Evolutionary conservation across 2,113 vertebrate species (phyloP), one percentile per base, ranked within the genome.

Genomic region (Antechinus flavipes): DNA sequence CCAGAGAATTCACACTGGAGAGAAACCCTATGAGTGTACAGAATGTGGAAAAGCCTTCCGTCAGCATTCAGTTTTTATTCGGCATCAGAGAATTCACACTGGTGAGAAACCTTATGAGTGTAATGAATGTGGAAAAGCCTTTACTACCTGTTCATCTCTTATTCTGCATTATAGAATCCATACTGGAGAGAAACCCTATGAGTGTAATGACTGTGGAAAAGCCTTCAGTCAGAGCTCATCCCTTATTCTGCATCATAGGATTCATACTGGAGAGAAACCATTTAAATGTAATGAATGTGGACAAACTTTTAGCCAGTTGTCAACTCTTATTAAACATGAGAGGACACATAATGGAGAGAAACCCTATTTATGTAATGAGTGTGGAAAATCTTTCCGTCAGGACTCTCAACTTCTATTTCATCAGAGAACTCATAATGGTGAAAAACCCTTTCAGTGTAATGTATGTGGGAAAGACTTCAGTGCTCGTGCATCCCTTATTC

Each of bases 301-400:
- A 53, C 97, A 97, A 47, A 96, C 97, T 58, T 98, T 98, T 84
- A 97, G 97, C 47, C 97, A 98, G 93, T 91, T 94, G 9, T 98
- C 97, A n/a, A 97, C 96, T 22, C 97, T 98, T 49, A 97, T 96
- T 50, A 92, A 97, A n/a, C 97, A 98, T 93, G 96, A 98, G 91
- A 97, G 97, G 92, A 98, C 97, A 93, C 98, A 98, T 46, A 97
- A 97, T 12, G 97, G 97, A 90, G 97, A 98, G 91, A 98, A 97
- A 95, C 97, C 97, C 47, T 98, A 98, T 89, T 97, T 95, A 84
- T 98, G 98, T 93, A 95, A 94, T 5, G 98, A 98, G 50, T 98
- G 98, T 92, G 98, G 97, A 11, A 98, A 98, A 94, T 94, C 96
- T 89, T 98, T 98, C 76, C 98, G 95, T 93, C 97, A 97, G 94